Conservation (phyloP, 2,888 invertebrate genomes). For the Chydorus sphaericus region DNA sequence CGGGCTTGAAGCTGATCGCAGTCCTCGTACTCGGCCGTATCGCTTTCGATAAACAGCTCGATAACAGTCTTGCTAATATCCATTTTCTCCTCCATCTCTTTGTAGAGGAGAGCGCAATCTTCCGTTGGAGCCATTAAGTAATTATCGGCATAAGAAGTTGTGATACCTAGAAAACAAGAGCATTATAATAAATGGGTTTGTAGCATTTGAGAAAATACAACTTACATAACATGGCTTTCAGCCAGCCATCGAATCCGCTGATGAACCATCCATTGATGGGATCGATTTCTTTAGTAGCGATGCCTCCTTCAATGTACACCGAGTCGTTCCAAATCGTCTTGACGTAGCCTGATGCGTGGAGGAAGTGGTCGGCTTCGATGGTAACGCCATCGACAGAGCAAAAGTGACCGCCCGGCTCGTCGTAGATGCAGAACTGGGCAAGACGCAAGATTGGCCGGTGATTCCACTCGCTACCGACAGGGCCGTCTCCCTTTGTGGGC, state of each 20-base stretch:
- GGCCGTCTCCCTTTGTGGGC: conserved; percentile 51
- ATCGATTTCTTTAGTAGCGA: conserved; percentile 59
- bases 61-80: conserved; percentile 62
- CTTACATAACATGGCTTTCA: conserved; percentile 43
- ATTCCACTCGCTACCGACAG: conserved; percentile 35
- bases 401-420: conserved; percentile 53
- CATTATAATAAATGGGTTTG: too few relatives aligned
- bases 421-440: conserved; percentile 49
- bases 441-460: conserved; percentile 45
- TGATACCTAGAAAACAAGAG: conserved; percentile 43
- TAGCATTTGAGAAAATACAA: background rate
- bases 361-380: conserved; percentile 53
- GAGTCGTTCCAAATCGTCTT: conserved; percentile 66
- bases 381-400: conserved; percentile 63
- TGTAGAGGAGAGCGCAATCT: conserved; percentile 53
- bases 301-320: conserved; percentile 46
- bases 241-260: conserved; percentile 67
- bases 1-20: conserved; percentile 43
- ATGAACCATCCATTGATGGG: conserved; percentile 75
- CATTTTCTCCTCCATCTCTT: conserved; percentile 55
- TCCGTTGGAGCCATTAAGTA: conserved; percentile 57
- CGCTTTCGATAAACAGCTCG: conserved; percentile 50
- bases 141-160: conserved; percentile 64
- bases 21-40: conserved; percentile 60
- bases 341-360: conserved; percentile 64